phyloP scores from a whole-genome alignment of 1,140 invertebrate species.

The Tenebrio molitor region DNA sequence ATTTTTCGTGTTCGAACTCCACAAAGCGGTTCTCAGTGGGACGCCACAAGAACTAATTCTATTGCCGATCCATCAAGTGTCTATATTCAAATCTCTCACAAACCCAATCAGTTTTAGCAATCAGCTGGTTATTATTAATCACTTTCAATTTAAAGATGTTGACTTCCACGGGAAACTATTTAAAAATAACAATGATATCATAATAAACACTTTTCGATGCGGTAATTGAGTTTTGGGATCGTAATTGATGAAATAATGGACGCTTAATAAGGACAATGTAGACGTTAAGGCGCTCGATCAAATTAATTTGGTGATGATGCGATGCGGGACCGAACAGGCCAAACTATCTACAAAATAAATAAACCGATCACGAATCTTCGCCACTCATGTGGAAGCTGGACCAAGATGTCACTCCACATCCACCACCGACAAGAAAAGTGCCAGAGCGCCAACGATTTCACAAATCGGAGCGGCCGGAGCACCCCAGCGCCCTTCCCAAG shows the following conservation, averaged over 20 bases:
- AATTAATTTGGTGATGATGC: slow-evolving; percentile 8
- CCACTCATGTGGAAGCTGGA: not conserved
- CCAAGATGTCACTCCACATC: not conserved
- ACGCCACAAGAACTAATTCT: slow-evolving; percentile 56
- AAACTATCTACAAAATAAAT: slow-evolving; percentile 1
- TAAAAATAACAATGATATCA: slow-evolving; percentile 47
- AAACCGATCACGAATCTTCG: not conserved
- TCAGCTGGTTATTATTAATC: slow-evolving; percentile 55
- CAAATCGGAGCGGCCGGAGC: no score
- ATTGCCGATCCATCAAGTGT: slow-evolving; percentile 57
- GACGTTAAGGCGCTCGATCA: slow-evolving; percentile 12
- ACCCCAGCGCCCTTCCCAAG: no score
- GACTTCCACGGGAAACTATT: slow-evolving; percentile 44
- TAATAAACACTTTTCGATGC: slow-evolving; percentile 43
- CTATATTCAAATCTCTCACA: slow-evolving; percentile 54
- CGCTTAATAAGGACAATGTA: slow-evolving; percentile 31
- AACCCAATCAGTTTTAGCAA: slow-evolving; percentile 60
- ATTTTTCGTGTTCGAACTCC: slow-evolving; percentile 43
- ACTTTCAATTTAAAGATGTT: slow-evolving; percentile 44
- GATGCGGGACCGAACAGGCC: not conserved
- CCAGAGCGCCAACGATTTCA: no score
- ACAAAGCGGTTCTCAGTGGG: slow-evolving; percentile 41
- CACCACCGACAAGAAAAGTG: not conserved
- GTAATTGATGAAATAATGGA: slow-evolving; percentile 46
- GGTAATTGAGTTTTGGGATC: slow-evolving; percentile 40